A percentile compares a stretch with the other conserved stretches of the same genome.
phyloP scores from a whole-genome alignment of 1,140 invertebrate species.

The Diachasma alloeum region DNA sequence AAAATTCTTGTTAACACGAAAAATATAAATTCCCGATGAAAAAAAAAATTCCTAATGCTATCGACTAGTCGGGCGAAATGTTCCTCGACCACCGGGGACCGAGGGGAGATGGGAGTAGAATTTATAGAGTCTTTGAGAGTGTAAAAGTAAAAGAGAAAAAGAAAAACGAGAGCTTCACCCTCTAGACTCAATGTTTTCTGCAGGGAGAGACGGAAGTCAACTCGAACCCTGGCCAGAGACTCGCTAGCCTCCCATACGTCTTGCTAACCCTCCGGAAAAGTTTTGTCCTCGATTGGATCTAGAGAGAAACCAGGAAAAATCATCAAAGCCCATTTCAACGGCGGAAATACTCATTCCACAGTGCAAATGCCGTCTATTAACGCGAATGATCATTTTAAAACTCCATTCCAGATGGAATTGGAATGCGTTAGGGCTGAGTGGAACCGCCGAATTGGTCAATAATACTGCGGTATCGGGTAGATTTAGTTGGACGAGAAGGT shows the following conservation, averaged over 20 bases:
- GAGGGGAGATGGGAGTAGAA: conserved; percentile 43
- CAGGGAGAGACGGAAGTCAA: conserved; percentile 65
- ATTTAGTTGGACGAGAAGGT: conserved; percentile 61
- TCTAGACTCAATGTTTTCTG: conserved; percentile 65
- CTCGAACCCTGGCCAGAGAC: conserved; percentile 58
- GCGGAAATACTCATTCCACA: neutral
- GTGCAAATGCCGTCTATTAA: neutral
- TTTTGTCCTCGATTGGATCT: conserved; percentile 45
- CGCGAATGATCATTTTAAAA: conserved; percentile 26
- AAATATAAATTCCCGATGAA: neutral
- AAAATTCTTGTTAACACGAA: neutral
- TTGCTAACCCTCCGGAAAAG: conserved; percentile 57
- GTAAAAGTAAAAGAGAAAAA: conserved; percentile 12
- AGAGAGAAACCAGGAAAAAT: conserved; percentile 34
- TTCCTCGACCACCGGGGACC: conserved; percentile 30
- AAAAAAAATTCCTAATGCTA: neutral
- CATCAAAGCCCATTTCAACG: too few species aligned
- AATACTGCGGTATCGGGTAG: conserved; percentile 46
- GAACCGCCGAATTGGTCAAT: neutral
- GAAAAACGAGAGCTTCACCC: conserved; percentile 30
- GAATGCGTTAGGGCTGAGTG: too few species aligned
- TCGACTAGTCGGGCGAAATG: too few species aligned
- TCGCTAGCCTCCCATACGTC: conserved; percentile 61
- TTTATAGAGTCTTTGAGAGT: conserved; percentile 63
- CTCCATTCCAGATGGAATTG: too few species aligned